Evolutionary conservation across 2,888 invertebrate genomes (phyloP).

Genomic region (Hesperia comma): DNA sequence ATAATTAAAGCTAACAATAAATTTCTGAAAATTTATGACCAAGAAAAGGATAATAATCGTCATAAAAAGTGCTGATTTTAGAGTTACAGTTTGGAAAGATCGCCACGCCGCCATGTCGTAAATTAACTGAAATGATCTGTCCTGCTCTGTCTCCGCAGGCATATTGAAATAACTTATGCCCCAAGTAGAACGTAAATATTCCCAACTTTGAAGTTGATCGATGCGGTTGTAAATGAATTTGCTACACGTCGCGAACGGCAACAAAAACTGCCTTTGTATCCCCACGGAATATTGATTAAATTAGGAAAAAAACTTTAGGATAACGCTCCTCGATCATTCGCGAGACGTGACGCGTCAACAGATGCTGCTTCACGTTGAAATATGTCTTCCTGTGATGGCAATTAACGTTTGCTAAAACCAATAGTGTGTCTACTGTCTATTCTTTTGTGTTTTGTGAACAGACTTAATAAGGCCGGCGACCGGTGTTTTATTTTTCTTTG

Average conservation of each 20-base stretch:
- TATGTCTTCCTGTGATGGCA: conserved; percentile 32
- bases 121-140: conserved; percentile 69
- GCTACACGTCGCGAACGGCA: conserved; percentile 15
- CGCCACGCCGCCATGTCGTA: conserved; percentile 61
- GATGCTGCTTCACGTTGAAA: conserved; percentile 28
- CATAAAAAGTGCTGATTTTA: no score
- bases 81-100: no score
- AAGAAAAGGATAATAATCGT: no score
- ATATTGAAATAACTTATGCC: conserved; percentile 46
- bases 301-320: conserved; percentile 35
- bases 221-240: conserved; percentile 35
- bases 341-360: conserved; percentile 28
- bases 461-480: conserved; percentile 2
- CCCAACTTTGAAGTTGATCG: conserved; percentile 35
- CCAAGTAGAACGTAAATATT: conserved; percentile 43
- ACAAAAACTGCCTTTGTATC: conserved; percentile 32
- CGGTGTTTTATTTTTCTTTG: no score
- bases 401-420: conserved; percentile 19
- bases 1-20: no score
- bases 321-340: conserved; percentile 33
- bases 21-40: no score
- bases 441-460: not conserved
- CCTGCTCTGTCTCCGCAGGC: conserved; percentile 25
- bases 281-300: conserved; percentile 34
- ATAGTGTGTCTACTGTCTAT: not conserved